Evolutionary conservation across 2,797 vertebrate genomes (phyloP), one percentile per base, ranked within the genome.

Genomic region (Tokudaia muenninki): DNA sequence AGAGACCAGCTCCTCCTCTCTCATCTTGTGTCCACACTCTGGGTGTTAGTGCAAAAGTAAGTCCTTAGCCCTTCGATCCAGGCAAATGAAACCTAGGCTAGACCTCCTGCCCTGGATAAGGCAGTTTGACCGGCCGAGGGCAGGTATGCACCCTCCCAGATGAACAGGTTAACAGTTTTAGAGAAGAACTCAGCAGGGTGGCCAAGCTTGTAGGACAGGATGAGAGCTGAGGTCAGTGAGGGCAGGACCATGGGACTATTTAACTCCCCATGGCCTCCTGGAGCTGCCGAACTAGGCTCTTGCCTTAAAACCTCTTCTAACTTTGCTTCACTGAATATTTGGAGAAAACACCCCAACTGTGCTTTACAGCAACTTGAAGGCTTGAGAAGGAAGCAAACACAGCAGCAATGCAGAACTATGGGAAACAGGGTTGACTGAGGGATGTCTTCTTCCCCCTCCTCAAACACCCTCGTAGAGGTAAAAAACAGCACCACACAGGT

Each of bases 401-500:
- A 12, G 34, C 70, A 41, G 17, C 8, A 6, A 29, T 50, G 44
- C 1, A 78, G 3, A 72, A 26, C 37, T n/a, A 31, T 21, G 34
- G 19, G 65, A 47, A 88, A 83, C 50, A 29, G 86, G 47, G 21
- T 65, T 61, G 50, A 44, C 44, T 59, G 17, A 14, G 12, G 11
- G 44, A 61, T 37, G 34, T 8, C 59, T 65, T 34, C 22, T 57
- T 34, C 26, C 3, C 34, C n/a, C 14, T 75, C 50, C 59, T n/a
- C 83, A 55, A 1, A 72, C 6, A 22, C 9, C 24, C n/a, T 55
- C n/a, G 55, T 17, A 37, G 50, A 65, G 17, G 34, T 26, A n/a
- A 82, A 47, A 65, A 37, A 55, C 0, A 11, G 61, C 2, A 21
- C 0, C 0, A 3, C 11, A 13, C 0, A 47, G 80, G 44, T 26